These are phyloP conservation scores for Phymorhynchus buccinoides DNA, from an alignment of 1,140 invertebrate species.

Conservation along the genomic window DNA sequence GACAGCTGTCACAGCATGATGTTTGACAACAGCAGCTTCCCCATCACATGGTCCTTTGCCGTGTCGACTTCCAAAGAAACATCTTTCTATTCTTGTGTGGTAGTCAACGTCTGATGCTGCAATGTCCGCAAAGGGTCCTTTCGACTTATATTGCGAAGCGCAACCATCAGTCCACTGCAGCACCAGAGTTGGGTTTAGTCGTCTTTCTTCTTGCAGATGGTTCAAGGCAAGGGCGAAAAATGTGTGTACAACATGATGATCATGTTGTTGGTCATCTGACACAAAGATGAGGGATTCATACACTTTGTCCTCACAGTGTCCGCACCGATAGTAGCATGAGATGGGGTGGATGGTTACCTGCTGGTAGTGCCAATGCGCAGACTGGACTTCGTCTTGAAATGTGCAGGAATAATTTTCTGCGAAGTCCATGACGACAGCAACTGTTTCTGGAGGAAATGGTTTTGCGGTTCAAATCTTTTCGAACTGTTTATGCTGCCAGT, in stretches of 20 bases:
- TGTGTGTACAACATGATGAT: slow-evolving; percentile 44
- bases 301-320: slow-evolving; percentile 24
- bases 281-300: slow-evolving; percentile 45
- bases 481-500: no score
- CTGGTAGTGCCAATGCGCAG: slow-evolving; percentile 37
- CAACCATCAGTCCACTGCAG: slow-evolving; percentile 50
- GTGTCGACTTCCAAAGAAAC: slow-evolving; percentile 49
- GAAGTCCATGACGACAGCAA: no score
- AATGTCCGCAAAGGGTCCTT: slow-evolving; percentile 42
- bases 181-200: slow-evolving; percentile 3
- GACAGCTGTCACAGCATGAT: slow-evolving; percentile 39
- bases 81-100: slow-evolving; percentile 15
- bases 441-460: no score
- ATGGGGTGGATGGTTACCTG: slow-evolving; percentile 32
- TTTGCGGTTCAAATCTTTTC: no score
- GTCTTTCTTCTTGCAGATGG: slow-evolving; percentile 30
- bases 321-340: slow-evolving; percentile 42
- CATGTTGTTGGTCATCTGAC: slow-evolving; percentile 46
- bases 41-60: slow-evolving; percentile 52
- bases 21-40: slow-evolving; percentile 42
- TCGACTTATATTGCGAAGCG: slow-evolving; percentile 52
- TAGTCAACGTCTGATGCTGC: slow-evolving; percentile 32
- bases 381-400: slow-evolving; percentile 32
- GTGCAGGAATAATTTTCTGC: no score
- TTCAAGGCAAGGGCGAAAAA: slow-evolving; percentile 28